These are phyloP conservation scores for Plecturocebus donacophilus DNA, from an alignment of 2,113 vertebrate species.

Conservation along the genomic window DNA sequence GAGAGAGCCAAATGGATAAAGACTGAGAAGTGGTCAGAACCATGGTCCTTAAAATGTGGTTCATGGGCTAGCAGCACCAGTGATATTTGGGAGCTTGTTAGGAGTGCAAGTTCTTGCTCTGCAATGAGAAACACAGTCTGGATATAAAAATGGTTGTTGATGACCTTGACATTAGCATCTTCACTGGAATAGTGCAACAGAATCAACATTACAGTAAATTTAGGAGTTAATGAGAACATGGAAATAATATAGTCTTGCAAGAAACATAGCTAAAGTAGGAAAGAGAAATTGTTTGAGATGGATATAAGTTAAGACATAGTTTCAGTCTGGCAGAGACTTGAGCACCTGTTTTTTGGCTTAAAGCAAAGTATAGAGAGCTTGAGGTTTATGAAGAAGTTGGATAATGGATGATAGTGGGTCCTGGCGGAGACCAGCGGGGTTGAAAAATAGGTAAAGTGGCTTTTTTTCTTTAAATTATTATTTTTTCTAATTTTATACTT, in stretches of 20 bases:
- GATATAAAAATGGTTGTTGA: neutral
- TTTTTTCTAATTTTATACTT: neutral
- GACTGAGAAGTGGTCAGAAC: no score
- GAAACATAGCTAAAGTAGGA: neutral
- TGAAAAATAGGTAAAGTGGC: neutral
- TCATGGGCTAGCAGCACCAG: neutral
- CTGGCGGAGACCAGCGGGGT: neutral
- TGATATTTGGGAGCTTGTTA: neutral
- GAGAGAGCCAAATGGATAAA: neutral
- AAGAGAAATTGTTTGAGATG: neutral
- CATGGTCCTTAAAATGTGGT: neutral
- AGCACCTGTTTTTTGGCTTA: neutral
- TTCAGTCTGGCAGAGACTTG: neutral
- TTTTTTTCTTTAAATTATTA: neutral
- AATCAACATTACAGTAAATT: neutral
- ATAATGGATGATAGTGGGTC: neutral
- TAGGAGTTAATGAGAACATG: neutral
- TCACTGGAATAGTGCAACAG: neutral
- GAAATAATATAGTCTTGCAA: neutral
- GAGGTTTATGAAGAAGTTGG: neutral
- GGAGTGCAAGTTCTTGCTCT: neutral
- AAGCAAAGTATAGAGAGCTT: neutral
- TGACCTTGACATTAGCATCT: neutral
- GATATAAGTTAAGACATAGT: neutral
- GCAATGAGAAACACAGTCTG: neutral